phyloP scores from a whole-genome alignment of 2,888 invertebrate species.

The Drosophila lutescens region DNA sequence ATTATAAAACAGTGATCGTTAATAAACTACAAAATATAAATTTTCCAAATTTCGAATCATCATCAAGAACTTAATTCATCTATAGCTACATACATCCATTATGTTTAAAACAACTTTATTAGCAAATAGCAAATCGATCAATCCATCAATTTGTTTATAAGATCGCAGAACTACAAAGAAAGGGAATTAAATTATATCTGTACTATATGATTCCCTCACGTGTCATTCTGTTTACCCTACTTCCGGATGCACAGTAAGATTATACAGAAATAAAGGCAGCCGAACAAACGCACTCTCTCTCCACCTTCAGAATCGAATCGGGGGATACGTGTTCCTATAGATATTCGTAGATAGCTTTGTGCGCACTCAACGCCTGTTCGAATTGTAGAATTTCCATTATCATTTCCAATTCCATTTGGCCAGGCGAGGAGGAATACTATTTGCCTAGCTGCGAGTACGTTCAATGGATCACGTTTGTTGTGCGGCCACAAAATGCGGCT shows the following conservation, averaged over 20 bases:
- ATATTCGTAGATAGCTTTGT: slow-evolving; percentile 8
- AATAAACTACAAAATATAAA: too few relatives aligned
- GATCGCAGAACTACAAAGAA: neutral
- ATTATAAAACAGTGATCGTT: too few relatives aligned
- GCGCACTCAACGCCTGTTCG: neutral
- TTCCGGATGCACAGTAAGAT: slow-evolving; percentile 48
- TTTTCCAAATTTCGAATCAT: too few relatives aligned
- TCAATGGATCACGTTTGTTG: slow-evolving; percentile 60
- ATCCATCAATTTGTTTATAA: slow-evolving; percentile 2
- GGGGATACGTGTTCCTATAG: slow-evolving; percentile 22
- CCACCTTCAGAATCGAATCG: slow-evolving; percentile 8
- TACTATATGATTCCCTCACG: slow-evolving; percentile 17
- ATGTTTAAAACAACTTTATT: too few relatives aligned
- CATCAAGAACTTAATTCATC: too few relatives aligned
- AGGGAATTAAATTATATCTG: slow-evolving; percentile 4
- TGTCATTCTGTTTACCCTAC: slow-evolving; percentile 29
- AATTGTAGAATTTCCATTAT: slow-evolving; percentile 36
- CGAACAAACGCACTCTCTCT: neutral
- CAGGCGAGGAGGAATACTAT: slow-evolving; percentile 9
- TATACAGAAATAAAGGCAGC: slow-evolving; percentile 17
- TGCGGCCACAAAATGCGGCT: slow-evolving; percentile 15
- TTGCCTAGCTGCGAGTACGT: slow-evolving; percentile 25
- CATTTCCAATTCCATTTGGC: slow-evolving; percentile 32
- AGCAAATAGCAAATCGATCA: neutral
- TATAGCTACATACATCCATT: too few relatives aligned